Conservation (phyloP, 37 sponge, comb jelly and placozoan genomes). For the Mnemiopsis leidyi region DNA sequence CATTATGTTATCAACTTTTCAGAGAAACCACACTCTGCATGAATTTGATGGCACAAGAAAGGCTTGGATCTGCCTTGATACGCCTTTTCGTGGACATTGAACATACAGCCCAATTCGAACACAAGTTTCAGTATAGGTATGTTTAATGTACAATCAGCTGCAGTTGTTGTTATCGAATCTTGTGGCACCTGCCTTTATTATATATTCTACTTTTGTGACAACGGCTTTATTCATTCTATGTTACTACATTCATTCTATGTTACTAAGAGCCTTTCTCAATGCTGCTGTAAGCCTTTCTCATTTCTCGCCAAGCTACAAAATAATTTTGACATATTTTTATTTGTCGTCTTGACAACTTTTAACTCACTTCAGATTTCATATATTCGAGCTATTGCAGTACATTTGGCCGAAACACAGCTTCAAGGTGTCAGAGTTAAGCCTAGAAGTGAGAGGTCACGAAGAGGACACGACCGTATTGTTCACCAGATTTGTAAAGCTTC, state of each 20-base stretch:
- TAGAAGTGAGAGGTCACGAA: background rate
- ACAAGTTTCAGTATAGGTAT: conserved; percentile 46
- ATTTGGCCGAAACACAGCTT: background rate
- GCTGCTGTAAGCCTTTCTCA: too few species aligned
- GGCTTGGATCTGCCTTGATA: background rate
- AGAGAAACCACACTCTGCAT: background rate
- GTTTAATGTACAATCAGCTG: too few species aligned
- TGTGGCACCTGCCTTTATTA: too few species aligned
- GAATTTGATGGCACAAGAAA: background rate
- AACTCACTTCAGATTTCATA: background rate
- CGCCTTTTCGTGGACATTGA: conserved; percentile 6
- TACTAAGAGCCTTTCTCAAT: too few species aligned
- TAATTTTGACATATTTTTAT: too few species aligned
- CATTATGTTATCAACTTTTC: background rate
- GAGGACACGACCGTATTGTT: conserved; percentile 52
- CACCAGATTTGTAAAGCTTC: conserved; percentile 5
- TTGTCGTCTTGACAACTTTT: too few species aligned
- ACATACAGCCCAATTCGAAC: conserved; percentile 28
- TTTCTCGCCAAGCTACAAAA: too few species aligned
- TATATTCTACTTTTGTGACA: too few species aligned
- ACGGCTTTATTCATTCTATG: too few species aligned
- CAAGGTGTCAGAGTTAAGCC: background rate
- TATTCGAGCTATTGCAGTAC: conserved; percentile 40
- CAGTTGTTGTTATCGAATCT: too few species aligned
- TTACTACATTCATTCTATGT: too few species aligned